Evolutionary conservation across 2,888 invertebrate genomes (phyloP).

Genomic region (Athalia cordata): DNA sequence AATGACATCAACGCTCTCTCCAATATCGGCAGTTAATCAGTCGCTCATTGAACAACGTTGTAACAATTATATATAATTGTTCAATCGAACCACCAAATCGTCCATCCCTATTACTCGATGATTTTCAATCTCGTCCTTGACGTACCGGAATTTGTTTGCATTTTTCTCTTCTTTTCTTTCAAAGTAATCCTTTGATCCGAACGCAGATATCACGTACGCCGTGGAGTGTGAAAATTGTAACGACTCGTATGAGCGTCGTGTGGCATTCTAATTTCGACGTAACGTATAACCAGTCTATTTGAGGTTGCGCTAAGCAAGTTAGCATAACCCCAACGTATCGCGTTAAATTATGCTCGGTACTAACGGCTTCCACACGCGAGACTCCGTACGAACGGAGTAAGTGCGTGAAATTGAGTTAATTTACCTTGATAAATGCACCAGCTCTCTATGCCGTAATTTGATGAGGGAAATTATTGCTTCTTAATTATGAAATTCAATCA

Average conservation of each 20-base stretch:
- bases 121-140: too few relatives aligned
- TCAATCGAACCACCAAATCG: background rate
- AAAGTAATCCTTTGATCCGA: background rate
- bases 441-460: background rate
- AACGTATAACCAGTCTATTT: conserved; percentile 58
- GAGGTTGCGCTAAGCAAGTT: conserved; percentile 73
- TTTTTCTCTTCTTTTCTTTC: background rate
- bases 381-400: conserved; percentile 45
- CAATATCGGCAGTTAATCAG: conserved; percentile 5
- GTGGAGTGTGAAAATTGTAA: background rate
- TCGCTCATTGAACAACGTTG: background rate
- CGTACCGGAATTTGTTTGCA: too few relatives aligned
- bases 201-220: too few relatives aligned
- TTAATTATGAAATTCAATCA: background rate
- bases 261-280: conserved; percentile 30
- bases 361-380: conserved; percentile 61
- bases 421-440: conserved; percentile 26
- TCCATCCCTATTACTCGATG: too few relatives aligned
- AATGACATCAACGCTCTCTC: background rate
- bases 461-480: conserved; percentile 10
- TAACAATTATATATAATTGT: conserved; percentile 3
- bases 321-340: conserved; percentile 72
- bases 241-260: conserved; percentile 18
- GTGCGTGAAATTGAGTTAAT: conserved; percentile 39
- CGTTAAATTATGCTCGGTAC: conserved; percentile 72